phyloP scores from a whole-genome alignment of 2,888 invertebrate species.

The Apotomis betuletana region DNA sequence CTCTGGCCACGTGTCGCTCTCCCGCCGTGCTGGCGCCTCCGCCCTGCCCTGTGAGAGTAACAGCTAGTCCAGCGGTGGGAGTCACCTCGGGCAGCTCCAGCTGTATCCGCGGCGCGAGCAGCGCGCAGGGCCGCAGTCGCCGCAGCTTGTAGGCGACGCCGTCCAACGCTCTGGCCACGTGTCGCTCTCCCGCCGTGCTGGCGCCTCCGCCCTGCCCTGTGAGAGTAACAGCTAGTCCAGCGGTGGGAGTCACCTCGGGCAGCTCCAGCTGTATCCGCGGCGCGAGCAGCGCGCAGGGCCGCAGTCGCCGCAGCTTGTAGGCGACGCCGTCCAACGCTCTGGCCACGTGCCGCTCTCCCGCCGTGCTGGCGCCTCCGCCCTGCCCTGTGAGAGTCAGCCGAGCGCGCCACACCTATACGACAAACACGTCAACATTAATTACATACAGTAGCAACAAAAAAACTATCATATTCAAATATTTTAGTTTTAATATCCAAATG shows the following conservation, averaged over 20 bases:
- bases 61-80: background rate
- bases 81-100: constrained; percentile 92
- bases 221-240: constrained; percentile 15
- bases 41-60: constrained; percentile 42
- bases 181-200: constrained; percentile 31
- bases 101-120: constrained; percentile 91
- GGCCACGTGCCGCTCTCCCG: constrained; percentile 41
- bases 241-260: constrained; percentile 86
- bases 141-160: constrained; percentile 95
- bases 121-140: constrained; percentile 92
- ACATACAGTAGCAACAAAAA: too few species aligned
- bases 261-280: constrained; percentile 92
- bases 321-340: constrained; percentile 89
- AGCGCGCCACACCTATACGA: constrained; percentile 1
- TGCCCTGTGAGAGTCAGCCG: background rate
- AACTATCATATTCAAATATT: too few species aligned
- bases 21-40: constrained; percentile 48
- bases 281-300: constrained; percentile 93
- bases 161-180: constrained; percentile 81
- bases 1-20: constrained; percentile 71
- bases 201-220: constrained; percentile 42
- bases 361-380: constrained; percentile 20
- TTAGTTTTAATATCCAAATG: background rate
- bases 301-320: constrained; percentile 94
- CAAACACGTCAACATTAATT: background rate